Evolutionary conservation across 2,888 invertebrate genomes (phyloP).

Genomic region (Eulithis prunata): DNA sequence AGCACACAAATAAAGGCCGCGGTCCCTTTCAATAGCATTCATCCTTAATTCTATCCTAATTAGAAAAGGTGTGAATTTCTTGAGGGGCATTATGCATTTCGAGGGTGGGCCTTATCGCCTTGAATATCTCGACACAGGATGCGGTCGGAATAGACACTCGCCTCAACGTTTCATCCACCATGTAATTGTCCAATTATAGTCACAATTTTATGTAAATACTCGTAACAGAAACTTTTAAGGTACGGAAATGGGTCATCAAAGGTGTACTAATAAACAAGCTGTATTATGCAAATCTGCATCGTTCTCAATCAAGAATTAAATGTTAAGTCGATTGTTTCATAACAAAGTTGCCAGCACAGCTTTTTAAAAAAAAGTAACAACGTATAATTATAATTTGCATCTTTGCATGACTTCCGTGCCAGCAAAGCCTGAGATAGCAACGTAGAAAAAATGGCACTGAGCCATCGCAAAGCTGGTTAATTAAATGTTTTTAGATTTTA

Average conservation of each 20-base stretch:
- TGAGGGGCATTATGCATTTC: conserved; percentile 66
- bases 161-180: conserved; percentile 61
- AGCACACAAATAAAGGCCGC: conserved; percentile 48
- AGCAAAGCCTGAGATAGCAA: conserved; percentile 13
- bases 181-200: conserved; percentile 82
- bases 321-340: conserved; percentile 3
- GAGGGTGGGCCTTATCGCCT: conserved; percentile 76
- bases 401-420: conserved; percentile 9
- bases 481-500: conserved; percentile 65
- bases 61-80: conserved; percentile 82
- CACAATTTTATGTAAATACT: conserved; percentile 75
- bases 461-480: conserved; percentile 49
- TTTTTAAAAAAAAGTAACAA: conserved; percentile 8
- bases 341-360: background rate
- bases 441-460: conserved; percentile 41
- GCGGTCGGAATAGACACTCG: conserved; percentile 69
- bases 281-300: conserved; percentile 18
- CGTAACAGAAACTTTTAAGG: conserved; percentile 38
- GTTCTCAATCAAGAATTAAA: conserved; percentile 9
- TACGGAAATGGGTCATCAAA: conserved; percentile 37
- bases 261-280: conserved; percentile 33
- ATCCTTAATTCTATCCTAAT: conserved; percentile 76
- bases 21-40: conserved; percentile 71
- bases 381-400: conserved; percentile 17
- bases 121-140: conserved; percentile 72